phyloP scores from a whole-genome alignment of 2,797 vertebrate species.

The Hoplostethus mediterraneus region DNA sequence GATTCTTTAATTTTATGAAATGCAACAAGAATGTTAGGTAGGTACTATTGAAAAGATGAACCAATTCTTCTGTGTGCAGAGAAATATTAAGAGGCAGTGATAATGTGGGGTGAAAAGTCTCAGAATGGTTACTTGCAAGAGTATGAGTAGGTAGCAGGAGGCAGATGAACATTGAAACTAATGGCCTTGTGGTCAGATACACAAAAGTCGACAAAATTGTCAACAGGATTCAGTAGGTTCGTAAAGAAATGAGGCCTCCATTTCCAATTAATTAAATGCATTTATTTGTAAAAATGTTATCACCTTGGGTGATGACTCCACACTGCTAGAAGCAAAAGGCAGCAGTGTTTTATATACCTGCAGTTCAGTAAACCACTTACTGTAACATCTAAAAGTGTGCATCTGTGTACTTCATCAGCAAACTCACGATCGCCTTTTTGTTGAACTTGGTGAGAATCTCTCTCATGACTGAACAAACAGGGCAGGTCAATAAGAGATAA shows the following conservation, averaged over 20 bases:
- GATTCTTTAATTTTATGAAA: too few species aligned
- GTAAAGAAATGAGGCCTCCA: slow-evolving; percentile 21
- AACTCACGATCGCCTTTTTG: slow-evolving; percentile 30
- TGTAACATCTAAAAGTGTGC: slow-evolving; percentile 44
- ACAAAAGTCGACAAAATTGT: neutral
- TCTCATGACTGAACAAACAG: slow-evolving; percentile 23
- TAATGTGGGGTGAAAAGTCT: too few species aligned
- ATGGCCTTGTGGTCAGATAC: neutral
- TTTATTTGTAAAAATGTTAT: slow-evolving; percentile 80
- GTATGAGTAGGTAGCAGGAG: neutral
- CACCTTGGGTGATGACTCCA: slow-evolving; percentile 65
- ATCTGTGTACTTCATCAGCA: slow-evolving; percentile 41
- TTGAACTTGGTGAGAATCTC: slow-evolving; percentile 32
- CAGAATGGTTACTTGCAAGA: too few species aligned
- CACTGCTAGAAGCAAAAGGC: slow-evolving; percentile 69
- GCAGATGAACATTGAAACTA: neutral
- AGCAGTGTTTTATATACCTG: slow-evolving; percentile 59
- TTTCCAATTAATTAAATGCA: slow-evolving; percentile 62
- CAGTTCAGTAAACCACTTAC: slow-evolving; percentile 52
- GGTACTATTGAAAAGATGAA: too few species aligned
- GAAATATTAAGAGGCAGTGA: too few species aligned
- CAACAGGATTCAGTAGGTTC: neutral
- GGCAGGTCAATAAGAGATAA: slow-evolving; percentile 19
- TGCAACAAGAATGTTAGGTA: too few species aligned
- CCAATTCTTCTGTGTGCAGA: too few species aligned